Evolutionary conservation across 1,140 invertebrate species (phyloP).

Genomic region (Tetramorium alpestre): DNA sequence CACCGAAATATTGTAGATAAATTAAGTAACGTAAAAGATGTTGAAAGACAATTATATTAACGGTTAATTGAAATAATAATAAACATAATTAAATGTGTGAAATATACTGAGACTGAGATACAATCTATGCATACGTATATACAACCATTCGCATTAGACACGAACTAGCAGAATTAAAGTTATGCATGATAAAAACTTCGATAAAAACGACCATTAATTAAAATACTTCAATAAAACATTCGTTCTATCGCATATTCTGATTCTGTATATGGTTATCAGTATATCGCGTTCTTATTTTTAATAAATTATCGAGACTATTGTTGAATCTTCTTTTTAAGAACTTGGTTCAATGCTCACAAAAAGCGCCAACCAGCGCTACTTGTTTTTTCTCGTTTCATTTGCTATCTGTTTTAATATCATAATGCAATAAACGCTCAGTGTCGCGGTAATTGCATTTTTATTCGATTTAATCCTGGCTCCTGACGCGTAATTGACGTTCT

Average conservation of each 20-base stretch:
- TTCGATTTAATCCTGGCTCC: constrained; percentile 42
- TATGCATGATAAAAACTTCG: neutral
- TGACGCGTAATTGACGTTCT: constrained; percentile 38
- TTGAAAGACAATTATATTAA: neutral
- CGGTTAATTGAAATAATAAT: constrained; percentile 13
- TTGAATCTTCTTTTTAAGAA: neutral
- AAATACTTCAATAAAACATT: neutral
- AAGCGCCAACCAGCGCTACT: neutral
- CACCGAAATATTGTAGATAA: neutral
- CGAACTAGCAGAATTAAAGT: neutral
- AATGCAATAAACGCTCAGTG: constrained; percentile 23
- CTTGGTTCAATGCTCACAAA: neutral
- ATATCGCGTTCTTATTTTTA: neutral
- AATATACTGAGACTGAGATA: too few relatives aligned
- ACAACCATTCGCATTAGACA: neutral
- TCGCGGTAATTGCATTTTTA: constrained; percentile 50
- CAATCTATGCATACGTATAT: neutral
- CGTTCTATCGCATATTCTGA: neutral
- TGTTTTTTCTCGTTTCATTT: neutral
- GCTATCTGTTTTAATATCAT: neutral
- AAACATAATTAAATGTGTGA: neutral
- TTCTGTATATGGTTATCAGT: neutral
- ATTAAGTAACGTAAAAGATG: neutral
- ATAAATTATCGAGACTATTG: neutral
- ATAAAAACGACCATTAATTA: neutral